Conservation (phyloP, 1,140 invertebrate species). For the Wasmannia auropunctata region DNA sequence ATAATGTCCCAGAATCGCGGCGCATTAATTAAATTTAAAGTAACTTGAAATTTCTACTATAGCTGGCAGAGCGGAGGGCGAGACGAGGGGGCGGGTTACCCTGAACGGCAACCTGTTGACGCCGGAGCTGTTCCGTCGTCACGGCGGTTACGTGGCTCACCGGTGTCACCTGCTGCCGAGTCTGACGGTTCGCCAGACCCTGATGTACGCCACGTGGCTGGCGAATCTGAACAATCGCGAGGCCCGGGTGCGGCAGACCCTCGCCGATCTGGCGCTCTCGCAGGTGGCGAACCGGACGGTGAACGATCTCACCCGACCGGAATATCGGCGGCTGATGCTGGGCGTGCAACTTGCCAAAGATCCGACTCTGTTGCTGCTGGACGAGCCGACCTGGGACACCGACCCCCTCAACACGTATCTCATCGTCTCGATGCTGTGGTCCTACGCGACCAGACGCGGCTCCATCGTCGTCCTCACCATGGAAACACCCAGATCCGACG, state of each 20-base stretch:
- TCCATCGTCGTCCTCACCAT: slow-evolving; percentile 95
- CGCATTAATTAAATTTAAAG: background rate
- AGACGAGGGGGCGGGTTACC: slow-evolving; percentile 93
- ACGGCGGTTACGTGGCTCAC: slow-evolving; percentile 94
- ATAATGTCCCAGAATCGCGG: background rate
- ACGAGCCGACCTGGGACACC: slow-evolving; percentile 96
- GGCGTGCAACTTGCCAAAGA: slow-evolving; percentile 95
- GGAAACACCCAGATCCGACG: slow-evolving; percentile 97
- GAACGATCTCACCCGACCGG: slow-evolving; percentile 92
- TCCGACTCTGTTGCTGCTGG: slow-evolving; percentile 92
- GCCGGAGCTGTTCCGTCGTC: slow-evolving; percentile 92
- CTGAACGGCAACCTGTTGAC: slow-evolving; percentile 94
- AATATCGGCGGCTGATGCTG: slow-evolving; percentile 93
- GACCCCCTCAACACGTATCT: slow-evolving; percentile 97
- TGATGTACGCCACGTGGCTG: slow-evolving; percentile 90
- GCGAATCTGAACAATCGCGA: slow-evolving; percentile 81
- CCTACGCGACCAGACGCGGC: slow-evolving; percentile 95
- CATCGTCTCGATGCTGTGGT: slow-evolving; percentile 96
- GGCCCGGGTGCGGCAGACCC: slow-evolving; percentile 90
- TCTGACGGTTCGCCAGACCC: slow-evolving; percentile 93
- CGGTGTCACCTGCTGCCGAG: slow-evolving; percentile 93
- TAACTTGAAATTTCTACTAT: slow-evolving; percentile 11
- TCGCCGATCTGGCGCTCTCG: slow-evolving; percentile 95
- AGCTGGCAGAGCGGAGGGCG: slow-evolving; percentile 90
- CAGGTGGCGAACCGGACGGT: slow-evolving; percentile 94